A percentile compares a stretch with the other conserved stretches of the same genome.
These are phyloP conservation scores for Heliopora coerulea DNA, from an alignment of 92 coral and sea anemone genomes.

Conservation along the genomic window DNA sequence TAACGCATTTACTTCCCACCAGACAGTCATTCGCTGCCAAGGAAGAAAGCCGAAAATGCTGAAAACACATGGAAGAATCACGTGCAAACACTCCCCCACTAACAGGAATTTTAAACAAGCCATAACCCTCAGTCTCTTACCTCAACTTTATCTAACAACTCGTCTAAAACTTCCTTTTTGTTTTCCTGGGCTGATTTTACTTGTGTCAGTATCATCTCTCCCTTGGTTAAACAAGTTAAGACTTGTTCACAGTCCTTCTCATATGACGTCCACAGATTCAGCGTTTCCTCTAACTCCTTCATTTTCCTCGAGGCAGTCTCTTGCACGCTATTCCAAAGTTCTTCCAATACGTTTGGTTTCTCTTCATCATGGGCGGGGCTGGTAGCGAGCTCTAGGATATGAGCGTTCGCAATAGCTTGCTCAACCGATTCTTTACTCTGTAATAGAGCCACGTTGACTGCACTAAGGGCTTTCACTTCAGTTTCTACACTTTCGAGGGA, in stretches of 20 bases:
- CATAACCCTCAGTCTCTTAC: too few species aligned
- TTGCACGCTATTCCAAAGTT: conserved; percentile 60
- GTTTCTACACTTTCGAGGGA: conserved; percentile 75
- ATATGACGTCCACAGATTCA: conserved; percentile 71
- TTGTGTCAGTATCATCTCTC: conserved; percentile 78
- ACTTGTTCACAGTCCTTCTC: conserved; percentile 61
- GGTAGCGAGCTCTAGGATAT: conserved; percentile 39
- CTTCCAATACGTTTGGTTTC: conserved; percentile 67
- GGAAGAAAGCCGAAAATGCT: too few species aligned
- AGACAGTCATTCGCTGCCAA: too few species aligned
- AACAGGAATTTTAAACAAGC: too few species aligned
- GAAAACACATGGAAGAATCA: too few species aligned
- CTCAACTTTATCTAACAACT: conserved; percentile 61
- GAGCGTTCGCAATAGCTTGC: neutral
- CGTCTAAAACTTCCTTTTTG: conserved; percentile 70
- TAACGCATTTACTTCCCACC: too few species aligned
- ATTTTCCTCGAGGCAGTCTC: conserved; percentile 52
- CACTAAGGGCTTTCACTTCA: conserved; percentile 68
- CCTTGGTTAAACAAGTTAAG: conserved; percentile 79
- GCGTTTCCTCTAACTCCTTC: conserved; percentile 61
- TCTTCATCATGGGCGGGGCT: too few species aligned
- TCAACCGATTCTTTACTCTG: neutral
- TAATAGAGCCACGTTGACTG: conserved; percentile 17
- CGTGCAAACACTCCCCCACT: too few species aligned
- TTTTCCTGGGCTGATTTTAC: conserved; percentile 66